Percentiles rank a stretch among this genome's conserved stretches.
Evolutionary conservation across 2,888 invertebrate species (phyloP).

Genomic region (Danaus chrysippus): DNA sequence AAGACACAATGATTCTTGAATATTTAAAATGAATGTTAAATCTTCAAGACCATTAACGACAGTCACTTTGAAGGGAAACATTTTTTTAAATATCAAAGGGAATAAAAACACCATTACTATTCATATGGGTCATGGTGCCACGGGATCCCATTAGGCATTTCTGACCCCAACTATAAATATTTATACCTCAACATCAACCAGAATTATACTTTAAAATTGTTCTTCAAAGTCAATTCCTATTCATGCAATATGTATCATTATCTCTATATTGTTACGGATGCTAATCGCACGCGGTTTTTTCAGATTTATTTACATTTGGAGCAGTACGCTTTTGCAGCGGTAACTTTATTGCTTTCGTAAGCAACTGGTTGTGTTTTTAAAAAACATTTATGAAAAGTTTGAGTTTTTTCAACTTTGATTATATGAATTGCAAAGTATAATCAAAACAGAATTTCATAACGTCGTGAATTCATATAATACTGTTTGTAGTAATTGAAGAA

Average conservation of each 20-base stretch:
- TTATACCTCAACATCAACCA: constrained; percentile 29
- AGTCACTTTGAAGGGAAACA: not conserved
- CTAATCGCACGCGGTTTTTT: not conserved
- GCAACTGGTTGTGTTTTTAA: not conserved
- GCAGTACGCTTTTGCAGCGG: not conserved
- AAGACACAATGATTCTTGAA: too few species aligned
- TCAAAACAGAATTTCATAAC: too few species aligned
- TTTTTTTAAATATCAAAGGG: constrained; percentile 3
- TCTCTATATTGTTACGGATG: not conserved
- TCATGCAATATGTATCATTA: constrained; percentile 5
- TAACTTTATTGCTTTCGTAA: too few species aligned
- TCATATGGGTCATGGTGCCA: constrained; percentile 9
- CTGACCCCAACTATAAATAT: constrained; percentile 31
- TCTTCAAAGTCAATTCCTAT: constrained; percentile 18
- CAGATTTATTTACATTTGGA: constrained; percentile 1
- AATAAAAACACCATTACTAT: constrained; percentile 5
- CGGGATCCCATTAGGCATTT: constrained; percentile 11
- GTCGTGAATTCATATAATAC: too few species aligned
- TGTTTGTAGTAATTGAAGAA: too few species aligned
- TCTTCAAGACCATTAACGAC: too few species aligned
- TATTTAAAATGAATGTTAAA: too few species aligned
- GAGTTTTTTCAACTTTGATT: not conserved
- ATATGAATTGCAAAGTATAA: not conserved
- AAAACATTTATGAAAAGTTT: not conserved
- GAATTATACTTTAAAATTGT: constrained; percentile 26